phyloP scores from a whole-genome alignment of 2,888 invertebrate species.

The Opisthograptis luteolata region DNA sequence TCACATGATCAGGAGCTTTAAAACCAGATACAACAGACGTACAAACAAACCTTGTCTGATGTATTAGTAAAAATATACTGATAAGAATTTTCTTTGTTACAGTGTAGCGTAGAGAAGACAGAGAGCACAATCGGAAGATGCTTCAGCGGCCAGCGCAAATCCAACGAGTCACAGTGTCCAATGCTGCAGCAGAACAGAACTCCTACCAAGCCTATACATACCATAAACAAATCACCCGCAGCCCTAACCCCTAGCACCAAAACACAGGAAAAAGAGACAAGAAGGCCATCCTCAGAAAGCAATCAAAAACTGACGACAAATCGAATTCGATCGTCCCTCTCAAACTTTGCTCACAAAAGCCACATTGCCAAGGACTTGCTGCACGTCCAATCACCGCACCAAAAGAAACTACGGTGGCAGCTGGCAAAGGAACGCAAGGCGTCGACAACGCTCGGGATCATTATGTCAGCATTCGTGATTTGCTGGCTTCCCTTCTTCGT shows the following conservation, averaged over 20 bases:
- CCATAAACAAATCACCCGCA: constrained; percentile 70
- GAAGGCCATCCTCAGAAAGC: constrained; percentile 70
- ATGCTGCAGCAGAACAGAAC: constrained; percentile 85
- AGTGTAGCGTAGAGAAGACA: constrained; percentile 87
- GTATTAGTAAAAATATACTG: not conserved
- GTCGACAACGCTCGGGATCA: constrained; percentile 97
- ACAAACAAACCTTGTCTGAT: too few relatives aligned
- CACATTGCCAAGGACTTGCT: constrained; percentile 77
- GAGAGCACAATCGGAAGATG: constrained; percentile 85
- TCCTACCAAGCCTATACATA: constrained; percentile 77
- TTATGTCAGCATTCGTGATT: constrained; percentile 96
- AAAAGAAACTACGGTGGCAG: constrained; percentile 93
- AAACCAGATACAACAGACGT: too few relatives aligned
- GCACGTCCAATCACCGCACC: constrained; percentile 87
- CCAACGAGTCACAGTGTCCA: constrained; percentile 90
- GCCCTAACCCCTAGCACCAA: constrained; percentile 74
- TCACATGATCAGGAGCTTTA: too few relatives aligned
- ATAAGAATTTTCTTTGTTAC: constrained; percentile 69
- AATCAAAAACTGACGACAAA: constrained; percentile 68
- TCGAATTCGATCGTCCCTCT: constrained; percentile 75
- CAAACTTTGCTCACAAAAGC: constrained; percentile 78
- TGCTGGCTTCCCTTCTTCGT: constrained; percentile 99
- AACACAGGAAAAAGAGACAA: constrained; percentile 62
- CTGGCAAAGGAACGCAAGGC: constrained; percentile 96
- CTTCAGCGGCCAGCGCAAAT: constrained; percentile 87